Evolutionary conservation across 2,113 vertebrate species (phyloP), one percentile per base, ranked within the genome.

Genomic region (Rhizomys pruinosus): DNA sequence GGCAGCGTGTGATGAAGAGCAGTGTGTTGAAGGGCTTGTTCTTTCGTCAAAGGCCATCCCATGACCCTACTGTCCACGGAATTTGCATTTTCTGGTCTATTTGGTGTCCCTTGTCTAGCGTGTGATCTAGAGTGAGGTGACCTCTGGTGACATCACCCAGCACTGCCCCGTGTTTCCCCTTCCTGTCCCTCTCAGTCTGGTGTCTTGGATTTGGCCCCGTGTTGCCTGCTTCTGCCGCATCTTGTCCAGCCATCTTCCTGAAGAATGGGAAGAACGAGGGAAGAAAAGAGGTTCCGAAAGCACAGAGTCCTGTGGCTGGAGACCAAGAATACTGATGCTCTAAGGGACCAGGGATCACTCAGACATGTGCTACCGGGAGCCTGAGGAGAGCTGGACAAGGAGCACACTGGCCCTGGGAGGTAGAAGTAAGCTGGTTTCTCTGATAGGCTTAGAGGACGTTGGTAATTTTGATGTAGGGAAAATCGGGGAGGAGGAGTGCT

Each of bases 141-240:
- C 86, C 71, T 27, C 81, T 91, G 90, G 90, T 47, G 85, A 95
- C 88, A 94, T 96, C 92, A 96, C 96, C 94, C 90, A 96, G 96
- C 93, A 95, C 95, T 96, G 93, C 96, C n/a, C 96, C 94, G 7
- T 96, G 93, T 96, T 87, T 97, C 94, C 95, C 96, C 94, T 96
- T 96, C 96, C 96, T 96, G 90, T 96, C 96, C 96, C 96, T 97
- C 96, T 95, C 95, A 97, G 96, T 97, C 97, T 96, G 95, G 88
- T 96, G 96, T 92, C 94, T 90, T 47, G 59, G 95, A 96, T 90
- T 87, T 97, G 96, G 89, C 87, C 79, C 94, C 88, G 88, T 25
- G 0, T 95, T 96, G 82, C 92, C 78, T 85, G 96, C 64, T 96
- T 73, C 96, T 96, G 93, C 93, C 93, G 95, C 93, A 93, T 96